Base-by-base conservation (phyloP, 2,888 invertebrate species). In the Mimachlamys varia region DNA sequence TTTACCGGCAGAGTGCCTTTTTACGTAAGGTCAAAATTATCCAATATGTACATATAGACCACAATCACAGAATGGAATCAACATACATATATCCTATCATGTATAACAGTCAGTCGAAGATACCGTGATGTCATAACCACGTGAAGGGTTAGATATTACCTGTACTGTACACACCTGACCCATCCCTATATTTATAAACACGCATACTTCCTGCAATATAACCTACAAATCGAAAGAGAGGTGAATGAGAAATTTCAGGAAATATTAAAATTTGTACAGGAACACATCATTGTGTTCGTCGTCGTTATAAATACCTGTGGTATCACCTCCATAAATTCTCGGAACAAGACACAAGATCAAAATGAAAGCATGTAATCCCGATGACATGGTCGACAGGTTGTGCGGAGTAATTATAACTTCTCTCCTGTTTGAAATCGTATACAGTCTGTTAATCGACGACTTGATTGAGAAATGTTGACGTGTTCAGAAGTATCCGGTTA, bases 391-490 rank as follows among this genome's bases (percentile, higher is more conserved):
- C 76, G 33, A 27, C 2, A 76, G 76, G 76, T 33, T 33, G 76
- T 2, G 53, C 15, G 53, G 12, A 33, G 10, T 3, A 27, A 27
- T 27, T 27, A 19, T 27, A 19, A 10, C 13, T 58, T 58, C 19
- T 19, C 17, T n/a, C 22, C 10, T 33, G 2, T 76, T 76, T 76
- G 15, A 33, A 76, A 27, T 76, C 27, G 0, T 33, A 33, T 17
- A 76, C 62, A 27, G 10, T 27, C 27, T 22, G 33, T 76, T 33
- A 13, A 27, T 76, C 27, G 27, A 76, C 76, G 13, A 33, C 10
- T 33, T 33, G 13, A 12, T 33, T 76, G 76, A 76, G n/a, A 76
- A 76, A 76, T 76, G 76, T 76, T 76, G 76, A 76, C 76, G 76
- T 76, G 76, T 76, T 76, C 62, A n/a, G 33, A 76, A 33, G 27